phyloP scores from a whole-genome alignment of 2,888 invertebrate species.

The Elgonia sp. region DNA sequence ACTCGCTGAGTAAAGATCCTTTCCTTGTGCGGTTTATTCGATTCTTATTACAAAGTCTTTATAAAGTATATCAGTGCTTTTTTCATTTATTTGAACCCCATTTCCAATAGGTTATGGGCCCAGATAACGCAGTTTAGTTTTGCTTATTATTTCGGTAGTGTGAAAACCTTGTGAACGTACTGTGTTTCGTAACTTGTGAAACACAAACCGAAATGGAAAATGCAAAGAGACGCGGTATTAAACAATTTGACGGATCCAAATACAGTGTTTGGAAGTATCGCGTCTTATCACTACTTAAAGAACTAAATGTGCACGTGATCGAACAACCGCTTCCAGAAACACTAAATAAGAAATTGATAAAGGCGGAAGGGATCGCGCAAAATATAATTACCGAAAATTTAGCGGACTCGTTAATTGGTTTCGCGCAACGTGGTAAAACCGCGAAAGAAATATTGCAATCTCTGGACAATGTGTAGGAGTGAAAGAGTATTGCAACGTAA shows the following conservation, averaged over 20 bases:
- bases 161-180: background rate
- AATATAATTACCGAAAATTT: constrained; percentile 70
- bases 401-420: constrained; percentile 63
- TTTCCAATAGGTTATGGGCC: constrained; percentile 53
- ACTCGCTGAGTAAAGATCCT: no score
- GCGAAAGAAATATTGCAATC: constrained; percentile 66
- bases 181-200: background rate
- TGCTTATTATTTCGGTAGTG: no score
- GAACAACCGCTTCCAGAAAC: constrained; percentile 33
- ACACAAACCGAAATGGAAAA: constrained; percentile 9
- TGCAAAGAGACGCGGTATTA: constrained; percentile 53
- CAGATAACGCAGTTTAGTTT: no score
- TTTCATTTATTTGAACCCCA: no score
- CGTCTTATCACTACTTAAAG: constrained; percentile 44
- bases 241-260: constrained; percentile 51
- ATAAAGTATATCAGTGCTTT: no score
- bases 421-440: constrained; percentile 50
- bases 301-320: constrained; percentile 58
- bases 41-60: no score
- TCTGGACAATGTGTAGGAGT: constrained; percentile 75
- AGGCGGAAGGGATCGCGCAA: constrained; percentile 50
- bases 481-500: constrained; percentile 77
- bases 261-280: constrained; percentile 56
- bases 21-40: no score
- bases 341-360: constrained; percentile 40